phyloP scores from a whole-genome alignment of 2,113 vertebrate genomes.

The Perca schrenkii region DNA sequence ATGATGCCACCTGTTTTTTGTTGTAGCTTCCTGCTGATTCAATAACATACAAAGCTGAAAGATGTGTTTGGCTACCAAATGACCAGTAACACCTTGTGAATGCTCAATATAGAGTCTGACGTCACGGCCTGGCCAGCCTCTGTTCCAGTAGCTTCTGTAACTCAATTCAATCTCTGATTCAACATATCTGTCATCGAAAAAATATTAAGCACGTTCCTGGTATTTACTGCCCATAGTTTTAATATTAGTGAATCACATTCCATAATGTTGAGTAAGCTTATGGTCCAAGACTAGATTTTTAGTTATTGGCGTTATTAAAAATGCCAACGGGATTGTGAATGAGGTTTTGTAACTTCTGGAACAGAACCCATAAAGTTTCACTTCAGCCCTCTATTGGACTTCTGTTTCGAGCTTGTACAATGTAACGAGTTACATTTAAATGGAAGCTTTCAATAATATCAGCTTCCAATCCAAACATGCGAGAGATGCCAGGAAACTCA shows the following conservation, averaged over 20 bases:
- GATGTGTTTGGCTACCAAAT: background rate
- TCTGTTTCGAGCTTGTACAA: background rate
- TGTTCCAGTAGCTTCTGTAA: background rate
- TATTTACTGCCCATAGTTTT: no score
- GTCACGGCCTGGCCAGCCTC: background rate
- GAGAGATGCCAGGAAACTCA: background rate
- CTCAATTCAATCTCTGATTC: background rate
- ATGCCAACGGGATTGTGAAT: background rate
- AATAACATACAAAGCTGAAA: background rate
- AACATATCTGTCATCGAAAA: no score
- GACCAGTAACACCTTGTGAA: background rate
- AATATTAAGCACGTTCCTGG: no score
- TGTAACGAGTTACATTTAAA: background rate
- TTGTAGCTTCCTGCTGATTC: conserved; percentile 15
- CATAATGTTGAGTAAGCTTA: background rate
- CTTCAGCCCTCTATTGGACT: background rate
- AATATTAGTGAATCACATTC: background rate
- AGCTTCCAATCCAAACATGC: background rate
- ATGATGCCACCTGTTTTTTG: conserved; percentile 21
- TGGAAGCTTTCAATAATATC: background rate
- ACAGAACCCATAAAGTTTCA: no score
- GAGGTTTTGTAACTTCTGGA: background rate
- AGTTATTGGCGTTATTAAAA: background rate
- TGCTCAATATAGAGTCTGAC: background rate
- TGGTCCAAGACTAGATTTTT: background rate